These are phyloP conservation scores for Pyrocephalus nanus DNA, from an alignment of 2,797 vertebrate species.

Conservation along the genomic window DNA sequence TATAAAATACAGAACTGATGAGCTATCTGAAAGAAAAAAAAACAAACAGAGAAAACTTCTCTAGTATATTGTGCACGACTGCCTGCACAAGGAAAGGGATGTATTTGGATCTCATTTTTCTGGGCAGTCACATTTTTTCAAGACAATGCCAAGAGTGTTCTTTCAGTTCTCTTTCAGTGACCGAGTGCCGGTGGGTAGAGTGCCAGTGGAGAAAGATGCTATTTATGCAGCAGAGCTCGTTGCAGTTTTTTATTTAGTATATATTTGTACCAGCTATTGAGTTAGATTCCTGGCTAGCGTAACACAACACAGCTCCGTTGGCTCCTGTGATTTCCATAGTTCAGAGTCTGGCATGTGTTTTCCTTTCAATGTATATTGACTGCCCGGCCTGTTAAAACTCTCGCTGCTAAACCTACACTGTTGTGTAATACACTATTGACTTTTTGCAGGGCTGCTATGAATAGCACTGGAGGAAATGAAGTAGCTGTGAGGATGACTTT, in stretches of 20 bases:
- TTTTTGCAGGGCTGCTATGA: slow-evolving; percentile 45
- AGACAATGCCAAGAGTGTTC: slow-evolving; percentile 35
- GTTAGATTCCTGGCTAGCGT: slow-evolving; percentile 46
- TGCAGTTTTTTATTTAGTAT: slow-evolving; percentile 24
- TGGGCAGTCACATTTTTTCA: slow-evolving; percentile 8
- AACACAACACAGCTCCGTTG: slow-evolving; percentile 27
- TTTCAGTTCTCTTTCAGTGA: slow-evolving; percentile 31
- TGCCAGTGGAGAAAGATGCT: slow-evolving; percentile 30
- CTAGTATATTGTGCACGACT: neutral
- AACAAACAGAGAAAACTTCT: neutral
- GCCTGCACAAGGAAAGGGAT: neutral
- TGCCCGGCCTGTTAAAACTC: slow-evolving; percentile 45
- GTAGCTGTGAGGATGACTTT: slow-evolving; percentile 23
- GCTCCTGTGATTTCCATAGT: slow-evolving; percentile 48
- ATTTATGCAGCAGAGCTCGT: slow-evolving; percentile 42
- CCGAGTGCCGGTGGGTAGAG: neutral
- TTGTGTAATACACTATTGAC: slow-evolving; percentile 23
- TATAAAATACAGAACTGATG: neutral
- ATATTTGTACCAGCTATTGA: slow-evolving; percentile 46
- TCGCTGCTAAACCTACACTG: neutral
- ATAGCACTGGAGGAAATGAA: slow-evolving; percentile 41
- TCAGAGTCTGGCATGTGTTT: slow-evolving; percentile 52
- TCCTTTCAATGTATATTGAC: slow-evolving; percentile 52
- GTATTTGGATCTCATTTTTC: slow-evolving; percentile 15
- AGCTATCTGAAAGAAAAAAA: neutral